A percentile compares a stretch with the other conserved stretches of the same genome.
Conservation (phyloP, 2,113 vertebrate species). For the Plecotus auritus region DNA sequence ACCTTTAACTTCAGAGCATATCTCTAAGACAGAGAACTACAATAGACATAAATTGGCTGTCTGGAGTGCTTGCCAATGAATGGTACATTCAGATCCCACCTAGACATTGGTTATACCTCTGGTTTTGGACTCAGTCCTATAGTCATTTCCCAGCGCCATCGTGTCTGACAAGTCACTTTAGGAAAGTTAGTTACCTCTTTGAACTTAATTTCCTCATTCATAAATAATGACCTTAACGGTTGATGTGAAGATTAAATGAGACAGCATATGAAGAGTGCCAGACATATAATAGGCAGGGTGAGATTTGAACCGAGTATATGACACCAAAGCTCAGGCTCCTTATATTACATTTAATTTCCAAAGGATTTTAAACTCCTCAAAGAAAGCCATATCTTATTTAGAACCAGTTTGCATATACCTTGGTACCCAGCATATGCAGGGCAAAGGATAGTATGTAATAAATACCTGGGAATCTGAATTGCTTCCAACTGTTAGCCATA, state of each 20-base stretch:
- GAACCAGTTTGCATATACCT: neutral
- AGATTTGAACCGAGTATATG: neutral
- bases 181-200: constrained; percentile 50
- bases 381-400: constrained; percentile 18
- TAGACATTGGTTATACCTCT: neutral
- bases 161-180: constrained; percentile 47
- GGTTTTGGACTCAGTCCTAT: constrained; percentile 17
- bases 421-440: neutral
- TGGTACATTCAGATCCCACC: neutral
- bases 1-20: constrained; percentile 11
- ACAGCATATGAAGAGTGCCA: neutral
- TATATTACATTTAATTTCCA: constrained; percentile 33
- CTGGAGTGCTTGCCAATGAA: neutral
- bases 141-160: constrained; percentile 21
- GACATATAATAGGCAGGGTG: neutral
- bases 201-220: constrained; percentile 61
- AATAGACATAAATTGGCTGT: neutral
- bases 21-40: neutral
- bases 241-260: constrained; percentile 39
- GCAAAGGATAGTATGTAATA: neutral
- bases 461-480: neutral
- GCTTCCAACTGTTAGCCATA: constrained; percentile 9
- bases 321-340: constrained; percentile 13
- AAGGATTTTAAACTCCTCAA: neutral
- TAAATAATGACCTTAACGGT: constrained; percentile 33